Conservation (phyloP, 2,888 invertebrate genomes). For the Idaea aversata region DNA sequence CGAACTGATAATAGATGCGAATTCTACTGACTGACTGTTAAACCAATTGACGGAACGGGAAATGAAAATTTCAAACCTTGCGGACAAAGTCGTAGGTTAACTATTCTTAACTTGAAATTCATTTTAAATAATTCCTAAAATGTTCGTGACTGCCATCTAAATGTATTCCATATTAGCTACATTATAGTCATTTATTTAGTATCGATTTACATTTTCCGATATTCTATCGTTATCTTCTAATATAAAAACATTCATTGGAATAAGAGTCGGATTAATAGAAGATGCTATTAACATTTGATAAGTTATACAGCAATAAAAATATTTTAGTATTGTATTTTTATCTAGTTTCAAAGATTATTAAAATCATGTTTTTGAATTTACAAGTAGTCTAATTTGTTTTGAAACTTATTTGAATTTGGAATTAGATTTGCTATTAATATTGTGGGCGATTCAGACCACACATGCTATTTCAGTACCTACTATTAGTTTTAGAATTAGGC, state of each 20-base stretch:
- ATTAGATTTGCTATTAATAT: neutral
- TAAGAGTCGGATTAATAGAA: neutral
- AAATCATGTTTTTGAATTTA: neutral
- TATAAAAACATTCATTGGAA: neutral
- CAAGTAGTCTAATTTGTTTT: neutral
- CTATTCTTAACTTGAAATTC: no score
- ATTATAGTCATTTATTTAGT: neutral
- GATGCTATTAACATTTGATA: neutral
- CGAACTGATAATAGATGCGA: no score
- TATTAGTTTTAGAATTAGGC: neutral
- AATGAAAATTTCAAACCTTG: no score
- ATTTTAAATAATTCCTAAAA: no score
- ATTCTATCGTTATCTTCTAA: neutral
- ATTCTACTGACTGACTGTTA: no score
- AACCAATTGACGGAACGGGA: no score
- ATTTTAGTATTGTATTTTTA: neutral
- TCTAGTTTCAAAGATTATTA: neutral
- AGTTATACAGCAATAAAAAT: neutral
- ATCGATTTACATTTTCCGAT: neutral
- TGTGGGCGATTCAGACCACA: neutral
- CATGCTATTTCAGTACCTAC: neutral
- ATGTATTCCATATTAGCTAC: neutral
- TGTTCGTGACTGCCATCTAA: neutral
- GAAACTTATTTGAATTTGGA: neutral
- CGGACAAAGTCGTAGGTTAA: no score